Base-by-base conservation (phyloP, 2,888 invertebrate species). In the Eristalinus aeneus region DNA sequence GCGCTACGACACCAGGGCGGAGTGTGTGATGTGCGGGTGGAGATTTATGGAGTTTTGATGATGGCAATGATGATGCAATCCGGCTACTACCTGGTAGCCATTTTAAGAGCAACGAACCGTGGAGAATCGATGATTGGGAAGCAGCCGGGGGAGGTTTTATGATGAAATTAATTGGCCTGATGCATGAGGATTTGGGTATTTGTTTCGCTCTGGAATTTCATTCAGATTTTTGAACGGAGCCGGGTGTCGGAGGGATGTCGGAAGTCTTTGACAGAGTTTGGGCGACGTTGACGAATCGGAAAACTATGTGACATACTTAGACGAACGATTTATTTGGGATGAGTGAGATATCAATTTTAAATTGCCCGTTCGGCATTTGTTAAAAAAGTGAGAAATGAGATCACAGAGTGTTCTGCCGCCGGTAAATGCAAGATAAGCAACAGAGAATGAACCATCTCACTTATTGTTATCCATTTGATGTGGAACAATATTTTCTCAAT, bases 61-160 rank as follows among this genome's bases (percentile, higher is more conserved):
- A 84, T 68, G 64, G 46, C 31, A 39, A 64, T n/a, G 56, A 56
- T 64, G 34, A 63, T 64, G 20, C 36, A 46, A 67, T 60, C 39
- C 34, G 31, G 71, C 72, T 80, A 56, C 76, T 86, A 86, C 85
- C 85, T 86, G 85, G 85, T 81, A 81, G 85, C 81, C 61, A 54
- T 79, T 65, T 79, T 60, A 71, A 54, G 34, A 32, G 31, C 61
- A 61, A 85, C 53, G 60, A 81, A 36, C 77, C 81, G 39, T 81
- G 77, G 39, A 69, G 65, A 81, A 86, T 81, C 77, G 76, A 73
- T 86, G 72, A 77, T 76, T 79, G 71, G 63, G 71, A 71, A 74
- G 83, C 12, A 60, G 58, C 23, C 56, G 23, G 22, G 31, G 72
- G 75, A 58, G 53, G 72, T 46, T 46, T 46, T n/a, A 16, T 46